Conservation (phyloP, 1,140 invertebrate genomes). For the Drosophila erecta region DNA sequence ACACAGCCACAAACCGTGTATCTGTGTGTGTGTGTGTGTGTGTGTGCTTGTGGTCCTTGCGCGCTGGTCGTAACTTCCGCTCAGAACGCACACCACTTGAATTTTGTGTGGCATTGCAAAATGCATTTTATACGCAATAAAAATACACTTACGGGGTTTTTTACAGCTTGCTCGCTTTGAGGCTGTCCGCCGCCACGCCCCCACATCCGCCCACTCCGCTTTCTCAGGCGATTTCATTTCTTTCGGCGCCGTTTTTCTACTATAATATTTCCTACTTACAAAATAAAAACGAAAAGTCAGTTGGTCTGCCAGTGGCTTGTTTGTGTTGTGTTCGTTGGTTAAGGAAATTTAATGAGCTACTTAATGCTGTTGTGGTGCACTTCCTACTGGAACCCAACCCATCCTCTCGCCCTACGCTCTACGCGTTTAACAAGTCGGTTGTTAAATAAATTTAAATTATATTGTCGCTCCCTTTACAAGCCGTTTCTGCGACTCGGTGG, state of each 20-base stretch:
- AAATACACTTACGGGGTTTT: slow-evolving; percentile 77
- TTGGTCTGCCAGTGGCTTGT: slow-evolving; percentile 46
- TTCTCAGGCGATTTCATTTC: slow-evolving; percentile 37
- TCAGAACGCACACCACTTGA: slow-evolving; percentile 72
- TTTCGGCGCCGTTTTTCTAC: slow-evolving; percentile 70
- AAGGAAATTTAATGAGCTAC: slow-evolving; percentile 80
- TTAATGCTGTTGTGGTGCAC: slow-evolving; percentile 71
- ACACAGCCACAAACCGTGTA: slow-evolving; percentile 12
- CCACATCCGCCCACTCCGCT: neutral
- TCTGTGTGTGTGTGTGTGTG: slow-evolving; percentile 6
- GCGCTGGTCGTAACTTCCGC: slow-evolving; percentile 75
- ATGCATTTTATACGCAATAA: slow-evolving; percentile 82
- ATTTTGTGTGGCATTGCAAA: slow-evolving; percentile 78
- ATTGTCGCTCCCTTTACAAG: slow-evolving; percentile 55
- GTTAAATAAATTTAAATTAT: slow-evolving; percentile 82
- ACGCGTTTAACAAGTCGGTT: slow-evolving; percentile 76
- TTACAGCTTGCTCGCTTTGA: slow-evolving; percentile 63
- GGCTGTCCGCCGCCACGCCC: slow-evolving; percentile 1
- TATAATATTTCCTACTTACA: slow-evolving; percentile 77
- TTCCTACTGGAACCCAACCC: slow-evolving; percentile 11
- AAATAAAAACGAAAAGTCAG: slow-evolving; percentile 72
- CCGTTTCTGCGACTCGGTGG: slow-evolving; percentile 31
- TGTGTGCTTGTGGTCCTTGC: slow-evolving; percentile 28
- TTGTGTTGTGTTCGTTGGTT: slow-evolving; percentile 48
- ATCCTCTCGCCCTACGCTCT: slow-evolving; percentile 32